Conservation (phyloP, 1,140 invertebrate genomes). For the Tetramorium parvispinum region DNA sequence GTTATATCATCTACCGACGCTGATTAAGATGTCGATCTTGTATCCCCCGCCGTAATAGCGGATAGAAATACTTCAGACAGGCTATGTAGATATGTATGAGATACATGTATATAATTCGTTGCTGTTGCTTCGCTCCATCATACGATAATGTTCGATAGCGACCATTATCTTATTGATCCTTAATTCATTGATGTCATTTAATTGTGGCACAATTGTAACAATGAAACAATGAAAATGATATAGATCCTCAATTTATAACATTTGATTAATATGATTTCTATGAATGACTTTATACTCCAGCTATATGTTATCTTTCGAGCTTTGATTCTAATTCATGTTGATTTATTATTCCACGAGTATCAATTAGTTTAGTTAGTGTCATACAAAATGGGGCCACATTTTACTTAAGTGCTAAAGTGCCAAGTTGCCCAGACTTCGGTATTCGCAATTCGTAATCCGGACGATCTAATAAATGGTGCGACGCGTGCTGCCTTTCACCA, state of each 20-base stretch:
- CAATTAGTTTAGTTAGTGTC: neutral
- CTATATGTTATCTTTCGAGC: too few species aligned
- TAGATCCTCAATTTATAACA: neutral
- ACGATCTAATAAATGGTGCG: conserved; percentile 48
- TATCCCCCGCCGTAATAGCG: conserved; percentile 16
- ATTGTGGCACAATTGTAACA: neutral
- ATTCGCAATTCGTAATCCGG: conserved; percentile 41
- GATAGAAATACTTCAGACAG: neutral
- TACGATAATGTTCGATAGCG: neutral
- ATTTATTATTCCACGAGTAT: neutral
- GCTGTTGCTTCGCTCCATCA: neutral
- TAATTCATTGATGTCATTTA: neutral
- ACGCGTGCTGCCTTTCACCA: conserved; percentile 40
- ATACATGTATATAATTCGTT: neutral
- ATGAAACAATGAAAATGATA: neutral
- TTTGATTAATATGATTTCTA: neutral
- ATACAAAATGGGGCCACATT: neutral
- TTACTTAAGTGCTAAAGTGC: conserved; percentile 30
- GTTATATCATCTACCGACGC: conserved; percentile 42
- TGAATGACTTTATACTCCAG: neutral
- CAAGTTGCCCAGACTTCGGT: conserved; percentile 19
- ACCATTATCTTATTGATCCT: too few species aligned
- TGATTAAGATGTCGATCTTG: conserved; percentile 58
- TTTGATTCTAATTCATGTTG: neutral
- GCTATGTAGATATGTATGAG: neutral